Evolutionary conservation across 2,113 vertebrate species (phyloP).

Genomic region (Xiphias gladius): DNA sequence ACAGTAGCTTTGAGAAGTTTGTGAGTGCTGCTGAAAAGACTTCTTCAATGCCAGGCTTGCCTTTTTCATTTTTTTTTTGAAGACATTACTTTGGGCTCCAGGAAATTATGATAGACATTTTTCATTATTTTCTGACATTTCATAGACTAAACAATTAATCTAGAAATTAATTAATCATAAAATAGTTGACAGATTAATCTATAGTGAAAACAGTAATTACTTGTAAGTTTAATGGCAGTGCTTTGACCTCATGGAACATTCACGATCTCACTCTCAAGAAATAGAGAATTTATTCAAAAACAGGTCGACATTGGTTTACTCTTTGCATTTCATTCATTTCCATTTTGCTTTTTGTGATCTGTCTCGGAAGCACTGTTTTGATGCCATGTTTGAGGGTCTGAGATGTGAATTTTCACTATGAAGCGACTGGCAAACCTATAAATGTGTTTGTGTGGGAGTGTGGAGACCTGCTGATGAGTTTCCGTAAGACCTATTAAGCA

Average conservation of each 20-base stretch:
- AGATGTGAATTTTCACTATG: slow-evolving; percentile 19
- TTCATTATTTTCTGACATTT: slow-evolving; percentile 17
- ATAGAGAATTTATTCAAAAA: slow-evolving; percentile 1
- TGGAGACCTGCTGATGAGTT: slow-evolving; percentile 60
- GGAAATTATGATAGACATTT: background rate
- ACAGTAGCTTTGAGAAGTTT: background rate
- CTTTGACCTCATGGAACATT: slow-evolving; percentile 19
- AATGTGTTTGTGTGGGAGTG: slow-evolving; percentile 51
- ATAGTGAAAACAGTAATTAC: slow-evolving; percentile 32
- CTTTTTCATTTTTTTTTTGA: background rate
- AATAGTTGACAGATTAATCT: slow-evolving; percentile 25
- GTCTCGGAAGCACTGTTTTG: background rate
- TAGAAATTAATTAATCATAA: slow-evolving; percentile 12
- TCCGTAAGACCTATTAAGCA: slow-evolving; percentile 57
- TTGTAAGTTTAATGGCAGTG: background rate
- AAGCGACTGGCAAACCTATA: slow-evolving; percentile 29
- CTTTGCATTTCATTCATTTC: background rate
- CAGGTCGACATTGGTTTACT: background rate
- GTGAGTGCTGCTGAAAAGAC: background rate
- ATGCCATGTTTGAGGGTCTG: slow-evolving; percentile 13
- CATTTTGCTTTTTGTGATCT: slow-evolving; percentile 9
- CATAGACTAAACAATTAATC: background rate
- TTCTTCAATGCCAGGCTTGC: background rate
- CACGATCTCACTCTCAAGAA: background rate
- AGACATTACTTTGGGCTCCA: background rate